Base-by-base conservation (phyloP, 2,113 vertebrate species). In the Tragelaphus strepsiceros region DNA sequence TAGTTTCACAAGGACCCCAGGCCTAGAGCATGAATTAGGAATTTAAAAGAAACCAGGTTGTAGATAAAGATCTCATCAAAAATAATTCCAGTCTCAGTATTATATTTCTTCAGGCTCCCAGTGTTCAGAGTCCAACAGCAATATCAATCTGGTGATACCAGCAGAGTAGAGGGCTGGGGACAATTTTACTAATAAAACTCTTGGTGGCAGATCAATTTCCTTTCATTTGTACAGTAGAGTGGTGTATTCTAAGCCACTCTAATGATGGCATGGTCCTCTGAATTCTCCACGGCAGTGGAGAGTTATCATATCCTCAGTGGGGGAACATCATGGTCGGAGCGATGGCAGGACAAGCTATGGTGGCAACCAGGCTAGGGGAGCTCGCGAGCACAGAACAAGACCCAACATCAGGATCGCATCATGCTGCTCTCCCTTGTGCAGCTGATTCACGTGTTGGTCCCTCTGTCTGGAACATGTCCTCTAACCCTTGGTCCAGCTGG, bases 351-450 rank as follows among this genome's bases (percentile, higher is more conserved):
- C 32, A 43, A 54, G n/a, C 43, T 5, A 0, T 7, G 11, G 21
- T 7, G 13, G 7, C 3, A 1, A 22, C 24, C 32, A 12, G 53
- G 15, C 53, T 15, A 21, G 7, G 19, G 43, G 26, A 51, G 46
- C 32, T 19, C 15, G 0, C 2, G 1, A 2, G 5, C 0, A 22
- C 3, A 6, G 43, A 71, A 30, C 16, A 46, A 54, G 28, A 28
- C 0, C 1, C 46, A 46, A 9, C 9, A 1, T 30, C n/a, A 26
- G 32, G 43, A 30, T 12, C 2, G 3, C 2, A 1, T 11, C 15
- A 15, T 10, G 15, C n/a, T 62, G 35, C 30, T 35, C 5, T 80
- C 14, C 39, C 5, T 14, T 9, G 24, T 8, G 0, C 15, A 13
- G 30, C 83, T 17, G 32, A 14, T 39, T 49, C 39, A 26, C 32